Percentiles rank a stretch among this genome's conserved stretches.
Evolutionary conservation across 2,113 vertebrate genomes (phyloP).

Genomic region (Todiramphus saurophagus): DNA sequence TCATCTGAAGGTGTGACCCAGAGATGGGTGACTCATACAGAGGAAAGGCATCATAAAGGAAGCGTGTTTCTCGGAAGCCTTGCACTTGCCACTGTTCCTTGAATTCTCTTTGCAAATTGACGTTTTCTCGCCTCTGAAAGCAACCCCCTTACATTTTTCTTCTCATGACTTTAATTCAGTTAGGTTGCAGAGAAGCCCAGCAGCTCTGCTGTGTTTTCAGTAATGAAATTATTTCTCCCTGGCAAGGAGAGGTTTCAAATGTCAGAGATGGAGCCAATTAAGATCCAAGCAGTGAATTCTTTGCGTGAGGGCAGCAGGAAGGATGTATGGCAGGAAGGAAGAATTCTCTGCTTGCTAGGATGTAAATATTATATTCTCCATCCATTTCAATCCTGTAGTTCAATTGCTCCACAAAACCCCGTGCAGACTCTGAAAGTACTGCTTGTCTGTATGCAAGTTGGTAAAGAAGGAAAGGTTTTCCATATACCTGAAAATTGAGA

Average conservation of each 20-base stretch:
- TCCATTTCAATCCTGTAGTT: constrained; percentile 14
- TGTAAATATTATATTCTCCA: constrained; percentile 54
- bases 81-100: background rate
- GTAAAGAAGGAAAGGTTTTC: background rate
- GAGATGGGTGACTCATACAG: background rate
- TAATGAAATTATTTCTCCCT: constrained; percentile 66
- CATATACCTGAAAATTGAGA: background rate
- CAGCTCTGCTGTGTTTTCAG: constrained; percentile 59
- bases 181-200: constrained; percentile 53
- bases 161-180: constrained; percentile 61
- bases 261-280: constrained; percentile 61
- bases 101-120: constrained; percentile 30
- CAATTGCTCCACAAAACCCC: background rate
- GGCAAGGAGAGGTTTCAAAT: constrained; percentile 62
- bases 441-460: background rate
- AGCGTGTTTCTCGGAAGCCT: background rate
- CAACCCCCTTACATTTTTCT: constrained; percentile 38
- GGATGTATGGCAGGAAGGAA: constrained; percentile 53
- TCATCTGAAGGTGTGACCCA: background rate
- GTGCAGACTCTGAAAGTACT: background rate
- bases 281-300: constrained; percentile 34
- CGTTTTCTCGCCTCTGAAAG: constrained; percentile 38
- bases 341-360: constrained; percentile 1
- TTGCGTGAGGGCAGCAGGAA: constrained; percentile 35
- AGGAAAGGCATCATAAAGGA: background rate